Conservation (phyloP, 2,888 invertebrate genomes). For the Tipula confusa region DNA sequence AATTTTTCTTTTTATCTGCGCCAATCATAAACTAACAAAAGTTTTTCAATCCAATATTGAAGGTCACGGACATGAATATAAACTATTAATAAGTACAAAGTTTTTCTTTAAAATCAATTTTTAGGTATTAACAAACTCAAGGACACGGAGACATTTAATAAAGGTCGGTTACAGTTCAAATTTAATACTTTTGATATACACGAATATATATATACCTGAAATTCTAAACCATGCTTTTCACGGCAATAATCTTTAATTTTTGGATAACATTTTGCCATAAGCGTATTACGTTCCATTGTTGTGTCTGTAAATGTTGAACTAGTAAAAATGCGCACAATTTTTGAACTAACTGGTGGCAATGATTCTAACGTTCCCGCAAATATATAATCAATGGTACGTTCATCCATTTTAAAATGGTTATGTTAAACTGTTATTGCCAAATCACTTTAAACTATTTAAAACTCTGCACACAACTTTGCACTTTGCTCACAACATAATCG, state of each 20-base stretch:
- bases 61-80: neutral
- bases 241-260: conserved; percentile 94
- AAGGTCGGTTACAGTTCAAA: neutral
- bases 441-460: neutral
- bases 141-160: neutral
- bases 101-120: neutral
- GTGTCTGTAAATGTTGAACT: conserved; percentile 99
- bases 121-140: neutral
- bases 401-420: conserved; percentile 64
- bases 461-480: neutral
- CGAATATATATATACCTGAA: conserved; percentile 66
- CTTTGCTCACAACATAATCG: neutral
- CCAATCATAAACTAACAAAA: neutral
- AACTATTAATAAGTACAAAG: neutral
- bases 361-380: conserved; percentile 83
- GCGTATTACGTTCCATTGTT: conserved; percentile 91
- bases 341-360: conserved; percentile 92
- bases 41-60: neutral
- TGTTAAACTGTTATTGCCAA: neutral
- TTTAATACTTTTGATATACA: neutral
- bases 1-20: neutral
- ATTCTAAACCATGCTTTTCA: conserved; percentile 95
- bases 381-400: conserved; percentile 82
- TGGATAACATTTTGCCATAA: conserved; percentile 98
- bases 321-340: conserved; percentile 96